Percentiles rank a stretch among this genome's conserved stretches.
Evolutionary conservation across 1,140 invertebrate species (phyloP).

Genomic region (Eubasilissa regina): DNA sequence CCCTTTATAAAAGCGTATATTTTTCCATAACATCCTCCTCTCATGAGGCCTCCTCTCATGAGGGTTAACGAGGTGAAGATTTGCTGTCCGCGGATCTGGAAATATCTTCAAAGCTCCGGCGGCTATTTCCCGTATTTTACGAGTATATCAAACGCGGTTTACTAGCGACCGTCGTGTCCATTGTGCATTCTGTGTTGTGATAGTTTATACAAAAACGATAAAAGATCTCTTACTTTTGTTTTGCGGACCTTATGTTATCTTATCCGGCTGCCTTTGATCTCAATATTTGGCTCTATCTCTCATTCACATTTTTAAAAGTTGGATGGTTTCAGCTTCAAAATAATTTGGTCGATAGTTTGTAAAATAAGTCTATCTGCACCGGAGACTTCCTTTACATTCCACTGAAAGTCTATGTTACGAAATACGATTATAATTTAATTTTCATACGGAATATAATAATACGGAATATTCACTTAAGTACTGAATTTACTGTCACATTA

Average conservation of each 20-base stretch:
- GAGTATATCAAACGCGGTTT: slow-evolving; percentile 7
- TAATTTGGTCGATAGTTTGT: no score
- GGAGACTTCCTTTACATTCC: no score
- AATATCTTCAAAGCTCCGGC: slow-evolving; percentile 17
- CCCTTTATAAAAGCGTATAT: slow-evolving; percentile 14
- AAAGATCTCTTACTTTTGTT: slow-evolving; percentile 20
- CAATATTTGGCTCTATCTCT: background rate
- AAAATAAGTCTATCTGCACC: no score
- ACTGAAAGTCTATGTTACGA: no score
- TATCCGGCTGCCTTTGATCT: background rate
- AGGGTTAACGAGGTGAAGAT: slow-evolving; percentile 9
- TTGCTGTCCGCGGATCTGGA: slow-evolving; percentile 1
- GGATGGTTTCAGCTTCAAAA: no score
- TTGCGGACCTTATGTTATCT: slow-evolving; percentile 1
- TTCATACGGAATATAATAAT: no score
- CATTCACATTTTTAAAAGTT: no score
- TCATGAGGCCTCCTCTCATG: background rate
- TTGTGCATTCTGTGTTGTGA: slow-evolving; percentile 12
- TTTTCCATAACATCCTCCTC: background rate
- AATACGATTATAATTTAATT: no score
- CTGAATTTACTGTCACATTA: no score
- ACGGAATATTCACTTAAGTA: no score
- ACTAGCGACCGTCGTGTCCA: slow-evolving; percentile 4
- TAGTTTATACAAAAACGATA: background rate
- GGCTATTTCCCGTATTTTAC: slow-evolving; percentile 13